Conservation (phyloP, 2,797 vertebrate genomes). For the Pseudochromis fuscus region DNA sequence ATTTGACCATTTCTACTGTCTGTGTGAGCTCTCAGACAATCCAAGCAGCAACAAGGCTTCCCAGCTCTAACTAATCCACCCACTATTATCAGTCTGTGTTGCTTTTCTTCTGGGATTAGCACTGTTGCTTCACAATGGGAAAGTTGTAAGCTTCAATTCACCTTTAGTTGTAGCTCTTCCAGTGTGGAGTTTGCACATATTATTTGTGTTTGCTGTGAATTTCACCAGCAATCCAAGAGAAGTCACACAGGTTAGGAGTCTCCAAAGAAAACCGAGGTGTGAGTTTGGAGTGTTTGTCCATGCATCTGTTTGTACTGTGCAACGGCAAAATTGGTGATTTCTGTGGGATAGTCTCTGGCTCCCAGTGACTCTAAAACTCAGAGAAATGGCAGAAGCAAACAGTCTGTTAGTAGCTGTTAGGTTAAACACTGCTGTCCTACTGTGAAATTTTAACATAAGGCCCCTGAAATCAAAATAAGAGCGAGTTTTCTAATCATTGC, state of each 20-base stretch:
- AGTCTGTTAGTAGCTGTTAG: neutral
- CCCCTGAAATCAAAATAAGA: slow-evolving; percentile 11
- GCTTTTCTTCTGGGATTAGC: neutral
- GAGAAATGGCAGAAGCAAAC: neutral
- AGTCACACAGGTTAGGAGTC: neutral
- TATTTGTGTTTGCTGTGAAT: neutral
- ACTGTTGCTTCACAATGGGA: neutral
- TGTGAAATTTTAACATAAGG: slow-evolving; percentile 25
- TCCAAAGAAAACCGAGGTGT: slow-evolving; percentile 9
- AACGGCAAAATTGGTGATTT: too few relatives aligned
- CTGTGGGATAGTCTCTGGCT: neutral
- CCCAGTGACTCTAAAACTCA: slow-evolving; percentile 2
- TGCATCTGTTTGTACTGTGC: too few relatives aligned
- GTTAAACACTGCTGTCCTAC: slow-evolving; percentile 3
- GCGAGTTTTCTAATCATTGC: slow-evolving; percentile 32
- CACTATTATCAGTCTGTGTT: too few relatives aligned
- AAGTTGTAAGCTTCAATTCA: neutral
- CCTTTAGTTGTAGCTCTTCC: neutral
- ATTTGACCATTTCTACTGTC: neutral
- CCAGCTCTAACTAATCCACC: neutral
- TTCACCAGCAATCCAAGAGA: slow-evolving; percentile 3
- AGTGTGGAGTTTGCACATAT: neutral
- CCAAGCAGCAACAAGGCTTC: neutral
- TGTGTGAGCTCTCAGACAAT: neutral
- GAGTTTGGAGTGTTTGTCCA: too few relatives aligned